Conservation (phyloP, 2,888 invertebrate species). For the Epistrophe eligans region DNA sequence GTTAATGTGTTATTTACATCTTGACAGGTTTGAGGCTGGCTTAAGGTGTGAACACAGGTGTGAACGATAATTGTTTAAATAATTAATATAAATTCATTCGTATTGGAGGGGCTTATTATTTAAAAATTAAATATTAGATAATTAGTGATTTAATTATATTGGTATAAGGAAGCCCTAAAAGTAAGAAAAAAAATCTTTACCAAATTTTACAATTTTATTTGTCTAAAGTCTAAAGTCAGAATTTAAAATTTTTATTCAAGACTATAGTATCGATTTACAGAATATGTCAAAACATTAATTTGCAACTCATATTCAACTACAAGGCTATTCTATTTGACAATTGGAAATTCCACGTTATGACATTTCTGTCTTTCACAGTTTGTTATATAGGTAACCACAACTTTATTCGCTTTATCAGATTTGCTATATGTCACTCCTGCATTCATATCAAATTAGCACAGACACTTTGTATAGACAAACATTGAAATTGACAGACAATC, state of each 20-base stretch:
- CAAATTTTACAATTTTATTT: too few relatives aligned
- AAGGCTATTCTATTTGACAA: neutral
- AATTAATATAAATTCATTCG: neutral
- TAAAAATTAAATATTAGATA: too few relatives aligned
- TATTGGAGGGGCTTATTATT: too few relatives aligned
- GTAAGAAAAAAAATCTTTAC: too few relatives aligned
- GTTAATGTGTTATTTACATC: constrained; percentile 5
- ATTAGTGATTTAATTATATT: too few relatives aligned
- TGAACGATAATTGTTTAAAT: neutral
- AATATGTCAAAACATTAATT: neutral
- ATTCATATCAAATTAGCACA: constrained; percentile 6
- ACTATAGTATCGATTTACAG: neutral
- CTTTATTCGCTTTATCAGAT: neutral
- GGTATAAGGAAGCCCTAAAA: too few relatives aligned
- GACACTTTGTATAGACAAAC: constrained; percentile 16
- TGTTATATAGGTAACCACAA: neutral
- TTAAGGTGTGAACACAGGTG: constrained; percentile 5
- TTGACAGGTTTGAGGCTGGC: neutral
- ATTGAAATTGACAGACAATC: constrained; percentile 10
- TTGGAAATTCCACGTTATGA: constrained; percentile 17
- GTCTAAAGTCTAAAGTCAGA: neutral
- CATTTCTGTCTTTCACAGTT: constrained; percentile 2
- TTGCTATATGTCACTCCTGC: neutral
- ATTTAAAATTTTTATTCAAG: neutral
- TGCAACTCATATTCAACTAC: neutral